Conservation (phyloP, 2,113 vertebrate genomes). For the Antigone vipio region DNA sequence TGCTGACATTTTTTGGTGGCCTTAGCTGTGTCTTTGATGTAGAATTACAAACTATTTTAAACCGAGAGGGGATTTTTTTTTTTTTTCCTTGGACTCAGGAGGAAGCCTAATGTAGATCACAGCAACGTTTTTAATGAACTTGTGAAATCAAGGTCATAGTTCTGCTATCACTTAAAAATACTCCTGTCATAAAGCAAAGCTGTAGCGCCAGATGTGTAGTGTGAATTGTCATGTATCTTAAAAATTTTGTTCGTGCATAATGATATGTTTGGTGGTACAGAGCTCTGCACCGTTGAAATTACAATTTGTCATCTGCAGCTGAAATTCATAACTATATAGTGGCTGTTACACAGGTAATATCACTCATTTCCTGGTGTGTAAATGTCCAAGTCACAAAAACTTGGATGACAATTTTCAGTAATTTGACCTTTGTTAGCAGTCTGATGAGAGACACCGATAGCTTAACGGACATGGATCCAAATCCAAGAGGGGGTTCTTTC, state of each 20-base stretch:
- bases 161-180: neutral
- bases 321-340: neutral
- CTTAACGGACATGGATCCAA: neutral
- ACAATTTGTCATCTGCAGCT: slow-evolving; percentile 53
- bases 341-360: neutral
- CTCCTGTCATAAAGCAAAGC: neutral
- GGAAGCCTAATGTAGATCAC: neutral
- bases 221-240: neutral
- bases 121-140: slow-evolving; percentile 29
- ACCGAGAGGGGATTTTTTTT: neutral
- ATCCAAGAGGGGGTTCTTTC: neutral
- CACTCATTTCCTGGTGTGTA: neutral
- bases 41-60: neutral
- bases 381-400: slow-evolving; percentile 16
- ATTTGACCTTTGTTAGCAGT: neutral
- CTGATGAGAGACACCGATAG: neutral
- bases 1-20: neutral
- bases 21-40: neutral
- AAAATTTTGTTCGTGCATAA: slow-evolving; percentile 11
- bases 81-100: neutral
- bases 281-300: slow-evolving; percentile 26
- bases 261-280: neutral
- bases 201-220: slow-evolving; percentile 36
- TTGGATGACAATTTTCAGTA: neutral
- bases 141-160: slow-evolving; percentile 44